Evolutionary conservation across 2,888 invertebrate species (phyloP), one percentile per base, ranked within the genome.

Genomic region (Rhabditoides inermis): DNA sequence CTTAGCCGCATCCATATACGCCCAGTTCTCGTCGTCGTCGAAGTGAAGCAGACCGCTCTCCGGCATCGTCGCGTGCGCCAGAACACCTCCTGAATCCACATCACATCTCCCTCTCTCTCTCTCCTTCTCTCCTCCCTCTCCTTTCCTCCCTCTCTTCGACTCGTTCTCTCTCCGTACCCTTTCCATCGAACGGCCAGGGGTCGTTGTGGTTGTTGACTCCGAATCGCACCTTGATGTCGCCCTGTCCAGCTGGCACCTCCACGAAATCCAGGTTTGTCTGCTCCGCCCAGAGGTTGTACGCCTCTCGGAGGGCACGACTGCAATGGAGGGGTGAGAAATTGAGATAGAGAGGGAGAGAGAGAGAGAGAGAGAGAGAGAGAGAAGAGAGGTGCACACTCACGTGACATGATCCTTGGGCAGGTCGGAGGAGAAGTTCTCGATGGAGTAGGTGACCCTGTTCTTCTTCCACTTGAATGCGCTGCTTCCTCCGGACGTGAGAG

Each of bases 31-130:
- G 45, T 66, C 72, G 45, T 74, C 74, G 44, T 74, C 74, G 48
- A 74, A 74, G 58, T 74, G 74, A 35, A 74, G 62, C 51, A 68
- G 51, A n/a, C 74, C 74, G 49, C 61, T 67, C 51, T 71, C 70
- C 6, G 74, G 74, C 68, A 75, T 69, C 4, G 74, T 75, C 2
- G 74, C 74, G 50, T 74, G 74, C 0, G 74, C 74, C 12, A 74
- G 62, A 7, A 74, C 74, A 3, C 74, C 74, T 10, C 72, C 71
- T 70, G n/a, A n/a, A n/a, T n/a, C n/a, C n/a, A n/a, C n/a, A n/a
- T n/a, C n/a, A n/a, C n/a, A n/a, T n/a, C n/a, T n/a, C n/a, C n/a
- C 18, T 22, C 32, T 42, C 25, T 44, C 1, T 35, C 35, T 26
- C 7, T 46, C 28, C 20, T 25, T 40, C 36, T 15, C 26, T 41